A percentile compares a stretch with the other conserved stretches of the same genome.
Evolutionary conservation across 2,888 invertebrate genomes (phyloP).

Genomic region (Byasa hedistus): DNA sequence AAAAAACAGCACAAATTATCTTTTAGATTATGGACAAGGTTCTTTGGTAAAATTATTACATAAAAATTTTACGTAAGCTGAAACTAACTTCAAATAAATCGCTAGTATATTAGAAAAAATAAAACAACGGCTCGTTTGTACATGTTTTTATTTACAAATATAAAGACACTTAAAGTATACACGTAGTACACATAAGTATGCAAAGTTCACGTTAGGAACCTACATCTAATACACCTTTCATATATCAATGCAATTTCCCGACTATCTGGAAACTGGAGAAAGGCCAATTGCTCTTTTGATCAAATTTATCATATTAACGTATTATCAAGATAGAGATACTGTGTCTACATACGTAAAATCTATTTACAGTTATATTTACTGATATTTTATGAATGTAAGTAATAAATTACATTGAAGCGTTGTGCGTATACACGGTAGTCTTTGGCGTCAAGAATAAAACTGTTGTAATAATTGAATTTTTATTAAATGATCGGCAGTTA

Average conservation of each 20-base stretch:
- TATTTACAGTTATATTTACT: neutral
- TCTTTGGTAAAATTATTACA: too few species aligned
- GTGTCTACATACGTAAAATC: neutral
- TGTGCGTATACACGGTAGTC: neutral
- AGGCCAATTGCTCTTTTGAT: conserved; percentile 18
- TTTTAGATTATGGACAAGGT: too few species aligned
- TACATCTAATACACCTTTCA: conserved; percentile 26
- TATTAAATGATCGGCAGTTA: neutral
- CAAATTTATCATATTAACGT: neutral
- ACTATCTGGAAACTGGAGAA: conserved; percentile 26
- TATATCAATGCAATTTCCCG: conserved; percentile 22
- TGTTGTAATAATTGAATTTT: neutral
- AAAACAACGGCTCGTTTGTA: conserved; percentile 13
- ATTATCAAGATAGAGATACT: neutral
- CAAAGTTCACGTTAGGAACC: conserved; percentile 20
- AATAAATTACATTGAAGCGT: neutral
- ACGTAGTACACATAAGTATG: conserved; percentile 20
- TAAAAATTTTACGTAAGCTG: neutral
- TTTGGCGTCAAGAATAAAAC: neutral
- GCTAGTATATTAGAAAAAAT: conserved; percentile 2
- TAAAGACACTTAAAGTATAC: conserved; percentile 30
- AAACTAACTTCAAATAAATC: neutral
- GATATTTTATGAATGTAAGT: neutral
- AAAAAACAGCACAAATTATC: too few species aligned
- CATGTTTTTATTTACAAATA: conserved; percentile 26